A percentile compares a stretch with the other conserved stretches of the same genome.
phyloP scores from a whole-genome alignment of 53 echinoderm and acorn worm genomes.

The Holothuria leucospilota region DNA sequence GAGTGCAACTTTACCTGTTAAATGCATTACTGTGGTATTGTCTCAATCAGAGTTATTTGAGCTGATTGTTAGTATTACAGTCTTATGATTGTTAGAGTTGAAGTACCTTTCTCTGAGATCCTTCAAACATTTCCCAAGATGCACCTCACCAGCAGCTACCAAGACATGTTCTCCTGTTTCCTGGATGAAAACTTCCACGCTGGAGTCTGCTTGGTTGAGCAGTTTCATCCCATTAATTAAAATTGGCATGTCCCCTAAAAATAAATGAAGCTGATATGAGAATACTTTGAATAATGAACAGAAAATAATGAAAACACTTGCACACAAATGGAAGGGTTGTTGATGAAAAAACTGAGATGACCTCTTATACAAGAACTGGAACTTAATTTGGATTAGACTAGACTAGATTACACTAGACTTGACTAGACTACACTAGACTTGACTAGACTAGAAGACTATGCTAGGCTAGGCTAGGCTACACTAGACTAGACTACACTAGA shows the following conservation, averaged over 20 bases:
- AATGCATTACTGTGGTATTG: too few species aligned
- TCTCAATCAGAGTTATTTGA: too few species aligned
- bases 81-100: background rate
- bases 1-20: too few species aligned
- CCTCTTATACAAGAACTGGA: too few species aligned
- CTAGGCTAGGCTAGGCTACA: background rate
- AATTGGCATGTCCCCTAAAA: slow-evolving; percentile 90
- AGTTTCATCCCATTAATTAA: slow-evolving; percentile 86
- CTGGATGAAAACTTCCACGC: slow-evolving; percentile 61
- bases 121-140: slow-evolving; percentile 93
- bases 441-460: slow-evolving; percentile 3
- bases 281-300: too few species aligned
- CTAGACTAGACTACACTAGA: background rate
- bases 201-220: slow-evolving; percentile 94
- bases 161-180: slow-evolving; percentile 97
- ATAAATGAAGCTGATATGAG: too few species aligned
- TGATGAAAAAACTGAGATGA: too few species aligned
- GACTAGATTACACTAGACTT: too few species aligned
- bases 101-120: slow-evolving; percentile 89
- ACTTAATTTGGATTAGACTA: too few species aligned
- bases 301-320: background rate
- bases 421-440: background rate
- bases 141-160: slow-evolving; percentile 95
- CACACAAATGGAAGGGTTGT: background rate
- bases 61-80: too few species aligned